Base-by-base conservation (phyloP, 92 coral and sea anemone species). In the Zoanthus solanderi region DNA sequence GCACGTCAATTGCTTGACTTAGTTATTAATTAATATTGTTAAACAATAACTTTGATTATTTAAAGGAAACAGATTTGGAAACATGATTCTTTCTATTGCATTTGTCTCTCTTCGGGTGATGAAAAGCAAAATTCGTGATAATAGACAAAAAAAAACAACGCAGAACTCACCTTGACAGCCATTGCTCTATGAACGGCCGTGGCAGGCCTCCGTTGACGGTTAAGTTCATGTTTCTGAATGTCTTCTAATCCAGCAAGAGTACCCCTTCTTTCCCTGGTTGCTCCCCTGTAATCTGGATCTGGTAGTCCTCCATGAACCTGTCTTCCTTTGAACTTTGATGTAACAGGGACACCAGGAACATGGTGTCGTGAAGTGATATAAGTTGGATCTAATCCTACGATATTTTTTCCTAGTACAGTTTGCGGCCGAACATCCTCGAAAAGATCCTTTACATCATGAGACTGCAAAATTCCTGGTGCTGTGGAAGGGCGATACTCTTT, bases 301-400 rank as follows among this genome's bases (percentile, higher is more conserved):
- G 99, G 99, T 30, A 97, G 86, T 37, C 99, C 99, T 78, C 99
- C 99, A 82, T 95, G 98, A 71, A 97, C 98, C 78, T 97, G 99
- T 48, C 99, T 87, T 86, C 99, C 99, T 84, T 86, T 91, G 50
- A 92, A 84, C 87, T 92, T 92, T 30, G 97, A 91, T 17, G 98
- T 92, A 31, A 94, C 81, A 18, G 92, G 93, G 9, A 94, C 92
- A n/a, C 99, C 99, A 18, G 99, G 99, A 15, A 97, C 96, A 89
- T 97, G 98, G 78, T 97, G 99, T 60, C 98, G 90, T n/a, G 99
- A 97, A 23, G 99, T 97, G 46, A 97, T 93, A 79, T 90, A 97
- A 42, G 99, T 97, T 44, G 99, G 99, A 91, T 97, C 99, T 73
- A 97, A 94, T 16, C 99, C 99, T 78, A 93, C 71, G 53, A 91